phyloP scores from a whole-genome alignment of 1,140 invertebrate genomes.

The Hetaerina americana region DNA sequence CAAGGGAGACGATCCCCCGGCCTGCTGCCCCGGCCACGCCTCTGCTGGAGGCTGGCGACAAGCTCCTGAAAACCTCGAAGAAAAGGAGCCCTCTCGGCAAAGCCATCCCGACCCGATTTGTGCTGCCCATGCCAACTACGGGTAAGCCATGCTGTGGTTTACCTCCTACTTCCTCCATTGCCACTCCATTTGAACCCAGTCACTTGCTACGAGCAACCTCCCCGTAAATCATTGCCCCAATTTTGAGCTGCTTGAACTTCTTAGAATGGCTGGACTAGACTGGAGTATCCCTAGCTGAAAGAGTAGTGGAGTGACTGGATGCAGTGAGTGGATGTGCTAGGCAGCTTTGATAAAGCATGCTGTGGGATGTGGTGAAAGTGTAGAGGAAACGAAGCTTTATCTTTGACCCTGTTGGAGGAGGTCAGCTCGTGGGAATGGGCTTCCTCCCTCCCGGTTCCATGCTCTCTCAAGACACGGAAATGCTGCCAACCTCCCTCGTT shows the following conservation, averaged over 20 bases:
- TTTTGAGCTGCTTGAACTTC: conserved; percentile 5
- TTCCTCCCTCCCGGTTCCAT: background rate
- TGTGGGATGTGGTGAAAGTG: conserved; percentile 8
- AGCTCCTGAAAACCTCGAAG: conserved; percentile 2
- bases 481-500: background rate
- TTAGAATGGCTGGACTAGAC: conserved; percentile 4
- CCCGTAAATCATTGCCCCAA: background rate
- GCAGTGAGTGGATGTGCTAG: background rate
- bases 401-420: background rate
- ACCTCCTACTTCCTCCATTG: conserved; percentile 1
- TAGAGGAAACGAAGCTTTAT: conserved; percentile 6
- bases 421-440: background rate
- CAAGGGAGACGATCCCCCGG: background rate
- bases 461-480: background rate
- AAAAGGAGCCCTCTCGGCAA: conserved; percentile 1
- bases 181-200: background rate
- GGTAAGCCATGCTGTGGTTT: background rate
- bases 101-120: conserved; percentile 1
- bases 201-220: background rate
- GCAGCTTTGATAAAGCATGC: conserved; percentile 6
- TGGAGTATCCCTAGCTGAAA: conserved; percentile 1
- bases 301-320: conserved; percentile 6
- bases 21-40: background rate
- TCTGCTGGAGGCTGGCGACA: background rate
- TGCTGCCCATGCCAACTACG: background rate